Conservation (phyloP, 2,113 vertebrate genomes). For the Catharus minimus region DNA sequence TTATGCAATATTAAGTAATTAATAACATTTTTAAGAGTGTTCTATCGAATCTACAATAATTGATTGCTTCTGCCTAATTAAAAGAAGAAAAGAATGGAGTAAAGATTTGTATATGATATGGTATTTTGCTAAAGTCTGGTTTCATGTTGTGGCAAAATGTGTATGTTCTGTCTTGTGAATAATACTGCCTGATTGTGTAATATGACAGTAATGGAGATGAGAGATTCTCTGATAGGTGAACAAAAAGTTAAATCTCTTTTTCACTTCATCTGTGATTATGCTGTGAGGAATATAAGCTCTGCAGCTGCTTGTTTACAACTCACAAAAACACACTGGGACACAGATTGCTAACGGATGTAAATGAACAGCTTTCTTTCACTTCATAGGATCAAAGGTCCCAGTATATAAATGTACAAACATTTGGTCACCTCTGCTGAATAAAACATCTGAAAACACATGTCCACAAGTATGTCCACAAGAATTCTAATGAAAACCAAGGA, state of each 20-base stretch:
- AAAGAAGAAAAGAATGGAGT: neutral
- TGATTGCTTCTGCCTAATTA: constrained; percentile 18
- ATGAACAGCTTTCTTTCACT: constrained; percentile 1
- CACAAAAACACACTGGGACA: neutral
- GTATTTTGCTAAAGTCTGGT: neutral
- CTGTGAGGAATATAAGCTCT: neutral
- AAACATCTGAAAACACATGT: neutral
- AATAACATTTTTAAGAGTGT: neutral
- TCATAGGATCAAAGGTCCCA: neutral
- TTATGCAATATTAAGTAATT: neutral
- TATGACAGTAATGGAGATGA: neutral
- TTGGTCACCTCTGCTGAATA: neutral
- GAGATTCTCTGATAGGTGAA: neutral
- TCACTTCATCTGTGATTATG: neutral
- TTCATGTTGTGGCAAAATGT: neutral
- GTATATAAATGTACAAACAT: constrained; percentile 1
- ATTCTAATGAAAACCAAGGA: constrained; percentile 6
- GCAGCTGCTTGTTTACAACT: constrained; percentile 1
- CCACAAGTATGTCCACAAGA: constrained; percentile 12
- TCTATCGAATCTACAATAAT: neutral
- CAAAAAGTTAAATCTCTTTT: neutral
- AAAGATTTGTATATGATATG: neutral
- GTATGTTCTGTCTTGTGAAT: neutral
- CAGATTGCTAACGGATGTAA: neutral
- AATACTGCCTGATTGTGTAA: neutral